phyloP scores from a whole-genome alignment of 1,140 invertebrate genomes.

The Drosophila eugracilis region DNA sequence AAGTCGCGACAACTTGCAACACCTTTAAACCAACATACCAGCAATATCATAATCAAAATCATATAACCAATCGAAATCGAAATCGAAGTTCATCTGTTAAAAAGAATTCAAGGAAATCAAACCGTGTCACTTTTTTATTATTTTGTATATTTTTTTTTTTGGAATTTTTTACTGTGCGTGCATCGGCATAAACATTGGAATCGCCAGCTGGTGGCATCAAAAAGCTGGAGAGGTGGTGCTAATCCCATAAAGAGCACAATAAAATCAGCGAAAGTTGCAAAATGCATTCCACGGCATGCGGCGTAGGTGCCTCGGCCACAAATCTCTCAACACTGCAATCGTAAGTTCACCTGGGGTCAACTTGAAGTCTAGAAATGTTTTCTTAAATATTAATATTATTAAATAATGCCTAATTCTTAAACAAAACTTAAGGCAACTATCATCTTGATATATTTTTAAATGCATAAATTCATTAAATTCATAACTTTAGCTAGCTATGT shows the following conservation, averaged over 20 bases:
- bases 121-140: conserved; percentile 1
- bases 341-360: conserved; percentile 52
- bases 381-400: background rate
- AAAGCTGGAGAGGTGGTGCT: background rate
- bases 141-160: conserved; percentile 21
- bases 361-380: too few species aligned
- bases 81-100: background rate
- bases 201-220: conserved; percentile 24
- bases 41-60: background rate
- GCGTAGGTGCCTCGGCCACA: conserved; percentile 74
- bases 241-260: conserved; percentile 25
- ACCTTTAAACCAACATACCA: conserved; percentile 1
- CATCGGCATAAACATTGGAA: conserved; percentile 37
- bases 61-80: background rate
- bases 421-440: too few species aligned
- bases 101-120: background rate
- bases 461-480: background rate
- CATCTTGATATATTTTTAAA: too few species aligned
- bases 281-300: conserved; percentile 84
- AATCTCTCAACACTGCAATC: conserved; percentile 66
- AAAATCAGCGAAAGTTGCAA: conserved; percentile 48
- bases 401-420: too few species aligned
- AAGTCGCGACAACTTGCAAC: conserved; percentile 29
- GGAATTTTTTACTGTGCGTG: conserved; percentile 45
- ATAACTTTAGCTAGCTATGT: background rate